Conservation (phyloP, 2,888 invertebrate species). For the Aporophyla nigra region DNA sequence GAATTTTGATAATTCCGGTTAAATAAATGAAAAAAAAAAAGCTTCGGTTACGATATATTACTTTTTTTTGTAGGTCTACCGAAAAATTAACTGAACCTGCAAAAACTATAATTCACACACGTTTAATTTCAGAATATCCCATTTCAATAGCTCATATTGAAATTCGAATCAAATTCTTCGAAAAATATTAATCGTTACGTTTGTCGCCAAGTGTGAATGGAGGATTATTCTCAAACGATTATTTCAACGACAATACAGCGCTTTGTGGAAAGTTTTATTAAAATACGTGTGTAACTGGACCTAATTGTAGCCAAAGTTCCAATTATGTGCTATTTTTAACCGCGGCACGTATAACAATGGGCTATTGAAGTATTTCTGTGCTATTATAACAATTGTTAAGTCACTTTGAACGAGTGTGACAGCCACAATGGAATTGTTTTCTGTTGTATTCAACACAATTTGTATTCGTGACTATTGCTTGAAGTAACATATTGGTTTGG, state of each 20-base stretch:
- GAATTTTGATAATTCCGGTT: too few relatives aligned
- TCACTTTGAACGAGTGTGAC: conserved; percentile 18
- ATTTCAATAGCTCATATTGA: neutral
- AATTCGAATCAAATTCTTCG: neutral
- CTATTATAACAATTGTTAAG: conserved; percentile 42
- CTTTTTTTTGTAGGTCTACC: too few relatives aligned
- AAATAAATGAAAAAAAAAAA: too few relatives aligned
- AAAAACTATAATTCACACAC: neutral
- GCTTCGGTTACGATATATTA: too few relatives aligned
- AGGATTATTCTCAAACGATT: conserved; percentile 13
- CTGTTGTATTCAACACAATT: conserved; percentile 14
- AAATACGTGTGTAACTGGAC: conserved; percentile 30
- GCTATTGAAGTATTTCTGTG: conserved; percentile 27
- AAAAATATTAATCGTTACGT: conserved; percentile 2
- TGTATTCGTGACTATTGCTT: conserved; percentile 24
- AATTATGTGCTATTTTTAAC: conserved; percentile 48
- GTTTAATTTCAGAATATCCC: neutral
- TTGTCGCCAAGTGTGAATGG: neutral
- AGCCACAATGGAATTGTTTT: conserved; percentile 34
- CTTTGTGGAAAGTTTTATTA: conserved; percentile 31
- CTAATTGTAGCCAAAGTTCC: conserved; percentile 30
- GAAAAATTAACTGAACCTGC: neutral
- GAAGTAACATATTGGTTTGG: conserved; percentile 12
- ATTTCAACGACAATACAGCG: conserved; percentile 6
- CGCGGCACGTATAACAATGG: conserved; percentile 31